Conservation (phyloP, 2,888 invertebrate genomes). For the Eupeodes latifasciatus region DNA sequence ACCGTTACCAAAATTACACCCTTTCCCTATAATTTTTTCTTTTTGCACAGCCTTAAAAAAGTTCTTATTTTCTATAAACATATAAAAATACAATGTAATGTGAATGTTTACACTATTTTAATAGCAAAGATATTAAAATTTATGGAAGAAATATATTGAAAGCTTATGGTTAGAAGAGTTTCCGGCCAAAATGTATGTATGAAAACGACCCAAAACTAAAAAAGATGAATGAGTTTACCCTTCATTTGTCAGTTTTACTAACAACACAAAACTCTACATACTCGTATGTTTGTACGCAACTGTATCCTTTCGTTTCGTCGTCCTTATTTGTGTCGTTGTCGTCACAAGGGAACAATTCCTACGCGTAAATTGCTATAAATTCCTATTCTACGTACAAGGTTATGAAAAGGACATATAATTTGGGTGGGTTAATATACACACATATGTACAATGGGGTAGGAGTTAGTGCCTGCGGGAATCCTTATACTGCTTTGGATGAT, state of each 20-base stretch:
- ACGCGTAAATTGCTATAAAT: constrained; percentile 51
- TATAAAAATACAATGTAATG: neutral
- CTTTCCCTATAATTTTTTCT: neutral
- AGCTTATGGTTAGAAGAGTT: constrained; percentile 12
- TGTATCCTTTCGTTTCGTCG: neutral
- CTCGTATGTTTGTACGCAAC: neutral
- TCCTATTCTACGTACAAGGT: constrained; percentile 33
- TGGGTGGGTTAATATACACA: neutral
- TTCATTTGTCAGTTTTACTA: constrained; percentile 41
- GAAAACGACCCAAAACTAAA: neutral
- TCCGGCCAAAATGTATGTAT: neutral
- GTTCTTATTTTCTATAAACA: neutral
- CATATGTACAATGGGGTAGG: neutral
- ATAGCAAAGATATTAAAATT: constrained; percentile 62
- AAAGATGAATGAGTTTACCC: constrained; percentile 23
- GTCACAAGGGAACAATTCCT: constrained; percentile 18
- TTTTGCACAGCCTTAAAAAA: constrained; percentile 23
- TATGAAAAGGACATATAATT: constrained; percentile 19
- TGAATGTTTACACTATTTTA: constrained; percentile 40
- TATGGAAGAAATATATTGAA: constrained; percentile 57
- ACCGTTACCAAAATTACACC: neutral
- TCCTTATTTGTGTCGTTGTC: neutral
- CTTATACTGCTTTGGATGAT: neutral
- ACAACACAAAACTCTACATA: constrained; percentile 37
- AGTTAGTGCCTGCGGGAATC: constrained; percentile 10